Percentiles rank a stretch among this genome's conserved stretches.
These are phyloP conservation scores for Xestia sexstrigata DNA, from an alignment of 2,888 invertebrate genomes.

Conservation along the genomic window DNA sequence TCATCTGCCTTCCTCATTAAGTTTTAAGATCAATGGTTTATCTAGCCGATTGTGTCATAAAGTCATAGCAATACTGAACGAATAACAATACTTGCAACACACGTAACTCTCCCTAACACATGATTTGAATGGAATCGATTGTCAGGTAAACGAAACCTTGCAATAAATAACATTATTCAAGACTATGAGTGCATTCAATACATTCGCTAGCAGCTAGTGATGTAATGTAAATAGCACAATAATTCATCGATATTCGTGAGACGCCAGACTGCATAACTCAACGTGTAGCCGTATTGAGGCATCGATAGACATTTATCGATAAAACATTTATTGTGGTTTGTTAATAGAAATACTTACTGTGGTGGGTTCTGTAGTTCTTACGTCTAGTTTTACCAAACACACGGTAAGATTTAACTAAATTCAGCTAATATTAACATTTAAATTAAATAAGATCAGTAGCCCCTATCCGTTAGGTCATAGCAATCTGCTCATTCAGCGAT, in stretches of 20 bases:
- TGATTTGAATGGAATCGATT: not conserved
- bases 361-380: not conserved
- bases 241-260: constrained; percentile 85
- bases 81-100: not conserved
- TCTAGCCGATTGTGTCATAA: not conserved
- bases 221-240: constrained; percentile 86
- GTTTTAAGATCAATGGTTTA: not conserved
- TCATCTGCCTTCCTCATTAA: not conserved
- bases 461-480: not conserved
- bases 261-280: constrained; percentile 85
- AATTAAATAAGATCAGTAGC: not conserved
- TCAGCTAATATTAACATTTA: not conserved
- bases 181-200: constrained; percentile 66
- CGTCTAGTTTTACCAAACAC: not conserved
- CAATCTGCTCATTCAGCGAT: not conserved
- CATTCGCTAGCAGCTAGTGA: constrained; percentile 75
- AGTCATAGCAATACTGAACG: not conserved
- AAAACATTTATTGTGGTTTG: constrained; percentile 29
- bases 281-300: constrained; percentile 61
- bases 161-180: constrained; percentile 61
- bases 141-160: constrained; percentile 55
- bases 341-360: not conserved
- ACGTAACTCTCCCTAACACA: not conserved
- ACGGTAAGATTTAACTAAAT: not conserved
- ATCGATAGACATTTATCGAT: constrained; percentile 64